Evolutionary conservation across 2,888 invertebrate genomes (phyloP).

Genomic region (Tetranychus truncatus): DNA sequence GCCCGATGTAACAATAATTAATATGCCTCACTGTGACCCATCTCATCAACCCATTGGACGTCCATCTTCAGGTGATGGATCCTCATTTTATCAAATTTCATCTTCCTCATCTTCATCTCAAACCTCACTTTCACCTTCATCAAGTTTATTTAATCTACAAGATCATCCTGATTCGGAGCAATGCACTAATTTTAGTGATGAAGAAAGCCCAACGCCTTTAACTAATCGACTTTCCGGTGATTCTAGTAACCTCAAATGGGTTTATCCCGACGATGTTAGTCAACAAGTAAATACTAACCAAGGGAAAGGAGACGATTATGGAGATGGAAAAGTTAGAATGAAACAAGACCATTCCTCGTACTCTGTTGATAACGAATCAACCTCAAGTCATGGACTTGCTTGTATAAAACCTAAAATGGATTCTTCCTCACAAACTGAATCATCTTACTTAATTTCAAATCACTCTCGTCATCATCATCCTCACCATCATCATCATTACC

Average conservation of each 20-base stretch:
- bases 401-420: background rate
- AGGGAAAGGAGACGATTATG: background rate
- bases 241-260: constrained; percentile 23
- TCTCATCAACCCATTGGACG: constrained; percentile 3
- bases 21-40: background rate
- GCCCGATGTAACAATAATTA: background rate
- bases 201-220: constrained; percentile 31
- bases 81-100: constrained; percentile 58
- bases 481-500: background rate
- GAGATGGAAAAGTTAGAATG: background rate
- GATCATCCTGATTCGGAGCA: background rate
- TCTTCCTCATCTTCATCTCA: constrained; percentile 64
- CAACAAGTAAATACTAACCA: background rate
- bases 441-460: background rate
- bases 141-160: background rate
- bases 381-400: no score
- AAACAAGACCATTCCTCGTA: background rate
- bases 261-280: constrained; percentile 15
- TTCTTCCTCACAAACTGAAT: background rate
- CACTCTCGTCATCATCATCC: constrained; percentile 6
- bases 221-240: constrained; percentile 20
- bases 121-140: background rate
- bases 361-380: background rate
- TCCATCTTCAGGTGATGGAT: constrained; percentile 59
- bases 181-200: background rate